A percentile compares a stretch with the other conserved stretches of the same genome.
Evolutionary conservation across 37 sponge, comb jelly and placozoan species (phyloP).

Genomic region (Ianthella basta): DNA sequence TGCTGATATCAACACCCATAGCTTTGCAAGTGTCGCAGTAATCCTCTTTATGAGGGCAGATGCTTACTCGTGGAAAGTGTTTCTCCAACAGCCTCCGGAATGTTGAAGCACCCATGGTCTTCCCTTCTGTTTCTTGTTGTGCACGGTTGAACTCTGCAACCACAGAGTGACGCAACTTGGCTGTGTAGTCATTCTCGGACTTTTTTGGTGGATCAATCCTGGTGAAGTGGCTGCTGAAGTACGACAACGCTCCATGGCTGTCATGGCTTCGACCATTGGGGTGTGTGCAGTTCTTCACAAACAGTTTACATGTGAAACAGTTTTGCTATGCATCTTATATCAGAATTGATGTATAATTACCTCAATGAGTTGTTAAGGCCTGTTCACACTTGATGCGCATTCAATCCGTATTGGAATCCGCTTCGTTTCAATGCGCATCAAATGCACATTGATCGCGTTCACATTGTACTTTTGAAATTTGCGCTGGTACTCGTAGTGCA

Average conservation of each 20-base stretch:
- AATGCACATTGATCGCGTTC: no score
- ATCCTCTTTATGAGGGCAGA: conserved; percentile 34
- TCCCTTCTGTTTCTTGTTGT: conserved; percentile 34
- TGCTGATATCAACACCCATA: conserved; percentile 13
- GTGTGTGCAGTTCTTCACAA: conserved; percentile 1
- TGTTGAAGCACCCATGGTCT: conserved; percentile 21
- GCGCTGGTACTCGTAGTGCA: no score
- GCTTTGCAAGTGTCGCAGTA: conserved; percentile 58
- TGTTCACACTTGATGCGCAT: no score
- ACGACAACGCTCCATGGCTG: conserved; percentile 29
- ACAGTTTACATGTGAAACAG: no score
- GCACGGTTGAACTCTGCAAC: conserved; percentile 38
- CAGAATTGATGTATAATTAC: no score
- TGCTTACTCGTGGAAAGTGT: conserved; percentile 18
- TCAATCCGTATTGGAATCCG: no score
- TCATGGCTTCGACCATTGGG: conserved; percentile 56
- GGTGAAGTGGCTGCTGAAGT: conserved; percentile 22
- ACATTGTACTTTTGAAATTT: no score
- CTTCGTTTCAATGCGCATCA: no score
- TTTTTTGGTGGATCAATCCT: conserved; percentile 6
- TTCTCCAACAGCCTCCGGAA: conserved; percentile 34
- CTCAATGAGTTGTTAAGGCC: background rate
- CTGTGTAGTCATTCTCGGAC: background rate
- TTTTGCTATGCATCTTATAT: no score
- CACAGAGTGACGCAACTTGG: conserved; percentile 28